Conservation (phyloP, 2,797 vertebrate genomes). For the Poeciliopsis presidionis region DNA sequence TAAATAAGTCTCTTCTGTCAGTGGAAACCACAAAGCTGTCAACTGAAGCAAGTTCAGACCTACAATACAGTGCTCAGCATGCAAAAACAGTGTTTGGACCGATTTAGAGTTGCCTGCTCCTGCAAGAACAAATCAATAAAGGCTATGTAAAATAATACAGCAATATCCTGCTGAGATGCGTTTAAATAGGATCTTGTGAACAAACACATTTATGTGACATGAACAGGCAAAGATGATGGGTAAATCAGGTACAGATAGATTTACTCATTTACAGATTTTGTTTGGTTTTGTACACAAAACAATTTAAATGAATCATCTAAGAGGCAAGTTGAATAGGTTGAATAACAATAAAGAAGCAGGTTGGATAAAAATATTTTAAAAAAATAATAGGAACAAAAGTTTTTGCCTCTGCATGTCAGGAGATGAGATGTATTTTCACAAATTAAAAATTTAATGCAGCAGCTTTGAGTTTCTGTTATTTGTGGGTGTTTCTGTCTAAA, state of each 20-base stretch:
- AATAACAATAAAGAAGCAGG: not conserved
- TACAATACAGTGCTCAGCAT: slow-evolving; percentile 30
- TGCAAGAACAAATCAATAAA: slow-evolving; percentile 49
- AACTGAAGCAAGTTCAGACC: slow-evolving; percentile 56
- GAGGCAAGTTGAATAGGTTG: not conserved
- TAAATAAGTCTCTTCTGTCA: slow-evolving; percentile 74
- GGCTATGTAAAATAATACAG: slow-evolving; percentile 48
- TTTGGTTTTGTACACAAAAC: not conserved
- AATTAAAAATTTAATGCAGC: not conserved
- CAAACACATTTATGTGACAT: slow-evolving; percentile 7
- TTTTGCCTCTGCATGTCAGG: not conserved
- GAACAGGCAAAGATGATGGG: not conserved
- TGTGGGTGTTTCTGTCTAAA: not conserved
- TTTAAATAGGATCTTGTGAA: slow-evolving; percentile 10
- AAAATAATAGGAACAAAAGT: not conserved
- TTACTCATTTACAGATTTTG: not conserved
- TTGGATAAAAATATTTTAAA: not conserved
- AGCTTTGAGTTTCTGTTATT: not conserved
- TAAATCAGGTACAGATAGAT: not conserved
- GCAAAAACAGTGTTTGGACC: slow-evolving; percentile 32
- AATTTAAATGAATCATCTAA: not conserved
- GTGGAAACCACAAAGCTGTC: slow-evolving; percentile 70
- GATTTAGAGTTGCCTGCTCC: slow-evolving; percentile 36
- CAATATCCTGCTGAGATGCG: slow-evolving; percentile 13
- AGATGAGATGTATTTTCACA: not conserved